Evolutionary conservation across 1,140 invertebrate species (phyloP), one percentile per base, ranked within the genome.

Genomic region (Caenorhabditis latens): DNA sequence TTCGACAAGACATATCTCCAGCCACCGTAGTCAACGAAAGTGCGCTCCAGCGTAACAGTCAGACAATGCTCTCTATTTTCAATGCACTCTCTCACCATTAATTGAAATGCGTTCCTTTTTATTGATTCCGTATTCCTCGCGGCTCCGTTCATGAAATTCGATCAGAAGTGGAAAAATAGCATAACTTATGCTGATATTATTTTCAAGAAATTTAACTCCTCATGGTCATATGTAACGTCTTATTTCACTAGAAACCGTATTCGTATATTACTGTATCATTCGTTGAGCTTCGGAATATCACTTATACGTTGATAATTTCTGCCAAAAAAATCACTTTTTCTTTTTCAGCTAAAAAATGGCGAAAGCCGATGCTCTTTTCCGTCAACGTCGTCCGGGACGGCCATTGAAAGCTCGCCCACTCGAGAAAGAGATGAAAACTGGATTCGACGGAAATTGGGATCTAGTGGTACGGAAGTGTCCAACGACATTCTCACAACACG

Each of bases 371-470:
- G 71, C 71, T 24, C 46, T 79, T 11, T 79, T 79, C 71, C 71
- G 71, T 13, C 71, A 79, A 79, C 71, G 71, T 50, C 71, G 71
- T 50, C 71, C 71, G 19, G 71, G 71, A 8, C 71, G 71, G 13
- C 71, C 71, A 6, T n/a, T 53, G 40, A 79, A 79, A 24, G 46
- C 43, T 79, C 43, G 46, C 11, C 46, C 46, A 9, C 46, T 53
- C 14, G 71, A 79, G n/a, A 79, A 79, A n/a, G 71, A 79, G 19
- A 24, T 79, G 1, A 79, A 79, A 50, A 79, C 71, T 14, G 71
- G 71, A 50, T 79, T 79, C 71, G 71, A 79, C 21, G 71, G 71
- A 79, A 79, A 79, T 24, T 79, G 71, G 71, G 71, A 79, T 79
- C 16, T 79, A 24, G 71, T 79, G 13, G 71, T 79, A 13, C 32